Percentiles rank a stretch among this genome's conserved stretches.
Conservation (phyloP, 2,113 vertebrate species). For the Gulo gulo region DNA sequence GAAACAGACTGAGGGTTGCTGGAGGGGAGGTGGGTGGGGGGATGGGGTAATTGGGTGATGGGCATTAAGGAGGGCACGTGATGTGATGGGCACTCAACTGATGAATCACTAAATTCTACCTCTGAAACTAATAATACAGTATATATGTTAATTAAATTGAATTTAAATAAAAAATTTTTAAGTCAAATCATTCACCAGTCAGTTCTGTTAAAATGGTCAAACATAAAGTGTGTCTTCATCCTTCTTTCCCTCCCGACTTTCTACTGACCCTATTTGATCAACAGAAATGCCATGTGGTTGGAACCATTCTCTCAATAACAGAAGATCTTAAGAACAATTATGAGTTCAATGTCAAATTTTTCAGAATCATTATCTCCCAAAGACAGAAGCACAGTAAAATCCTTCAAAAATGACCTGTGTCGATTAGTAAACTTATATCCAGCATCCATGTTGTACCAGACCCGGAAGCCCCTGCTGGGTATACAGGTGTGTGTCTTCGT, state of each 20-base stretch:
- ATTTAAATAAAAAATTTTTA: too few species aligned
- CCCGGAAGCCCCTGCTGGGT: not conserved
- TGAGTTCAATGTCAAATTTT: not conserved
- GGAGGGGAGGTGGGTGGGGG: not conserved
- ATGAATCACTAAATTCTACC: not conserved
- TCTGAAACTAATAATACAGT: not conserved
- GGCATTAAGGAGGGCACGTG: not conserved
- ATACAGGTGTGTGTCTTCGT: not conserved
- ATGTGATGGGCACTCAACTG: not conserved
- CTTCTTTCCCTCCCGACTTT: not conserved
- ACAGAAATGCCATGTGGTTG: not conserved
- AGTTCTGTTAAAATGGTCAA: not conserved
- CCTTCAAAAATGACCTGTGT: not conserved
- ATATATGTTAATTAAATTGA: not conserved
- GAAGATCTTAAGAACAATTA: not conserved
- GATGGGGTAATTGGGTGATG: not conserved
- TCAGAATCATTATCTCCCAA: not conserved
- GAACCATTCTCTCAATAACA: not conserved
- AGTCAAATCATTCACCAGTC: not conserved
- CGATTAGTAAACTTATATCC: not conserved
- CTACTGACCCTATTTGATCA: not conserved
- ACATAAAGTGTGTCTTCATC: not conserved
- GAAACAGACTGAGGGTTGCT: not conserved
- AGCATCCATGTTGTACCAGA: not conserved
- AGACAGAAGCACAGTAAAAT: not conserved